These are phyloP conservation scores for Sebastes steindachneri DNA, from an alignment of 2,797 vertebrate genomes.

Conservation along the genomic window DNA sequence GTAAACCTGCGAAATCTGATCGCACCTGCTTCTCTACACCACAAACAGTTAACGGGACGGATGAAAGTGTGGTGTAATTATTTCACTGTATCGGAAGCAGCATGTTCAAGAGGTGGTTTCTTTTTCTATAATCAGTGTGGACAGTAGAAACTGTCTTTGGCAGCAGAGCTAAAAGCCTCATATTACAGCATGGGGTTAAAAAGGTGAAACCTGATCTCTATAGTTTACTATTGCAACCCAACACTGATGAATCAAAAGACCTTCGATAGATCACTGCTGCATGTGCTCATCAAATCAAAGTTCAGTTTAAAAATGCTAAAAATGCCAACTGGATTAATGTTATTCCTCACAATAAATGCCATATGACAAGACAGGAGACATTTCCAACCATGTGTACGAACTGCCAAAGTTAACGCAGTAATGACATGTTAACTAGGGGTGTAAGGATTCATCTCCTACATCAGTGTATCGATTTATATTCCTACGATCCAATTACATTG, in stretches of 20 bases:
- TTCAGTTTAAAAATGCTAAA: neutral
- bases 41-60: neutral
- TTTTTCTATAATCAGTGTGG: neutral
- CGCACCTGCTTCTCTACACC: conserved; percentile 4
- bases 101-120: neutral
- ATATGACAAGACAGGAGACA: neutral
- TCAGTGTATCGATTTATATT: too few species aligned
- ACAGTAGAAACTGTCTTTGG: neutral
- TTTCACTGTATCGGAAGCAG: conserved; percentile 6
- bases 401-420: too few species aligned
- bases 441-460: too few species aligned
- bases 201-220: conserved; percentile 6
- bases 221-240: neutral
- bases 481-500: too few species aligned
- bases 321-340: neutral
- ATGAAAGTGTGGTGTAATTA: neutral
- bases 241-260: neutral
- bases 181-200: neutral
- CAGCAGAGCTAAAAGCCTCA: neutral
- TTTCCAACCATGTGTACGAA: neutral
- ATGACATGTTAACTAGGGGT: too few species aligned
- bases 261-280: neutral
- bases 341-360: neutral
- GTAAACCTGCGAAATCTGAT: neutral
- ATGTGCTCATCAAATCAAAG: neutral